Evolutionary conservation across 2,888 invertebrate genomes (phyloP).

Genomic region (Halictus quadricinctus): DNA sequence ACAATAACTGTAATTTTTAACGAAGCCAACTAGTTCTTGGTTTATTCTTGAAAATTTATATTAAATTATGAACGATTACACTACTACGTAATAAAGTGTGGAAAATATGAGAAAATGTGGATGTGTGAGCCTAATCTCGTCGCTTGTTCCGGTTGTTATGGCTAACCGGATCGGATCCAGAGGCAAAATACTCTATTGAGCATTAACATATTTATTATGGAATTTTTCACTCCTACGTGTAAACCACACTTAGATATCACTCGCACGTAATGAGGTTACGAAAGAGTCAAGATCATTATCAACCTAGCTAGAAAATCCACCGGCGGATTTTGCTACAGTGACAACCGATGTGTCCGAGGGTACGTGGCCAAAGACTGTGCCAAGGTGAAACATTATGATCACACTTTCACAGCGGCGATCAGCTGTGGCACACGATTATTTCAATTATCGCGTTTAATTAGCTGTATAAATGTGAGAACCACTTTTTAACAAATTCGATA

Average conservation of each 20-base stretch:
- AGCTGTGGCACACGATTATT: background rate
- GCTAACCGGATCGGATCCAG: background rate
- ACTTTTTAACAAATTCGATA: background rate
- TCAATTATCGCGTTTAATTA: constrained; percentile 5
- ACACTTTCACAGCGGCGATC: constrained; percentile 36
- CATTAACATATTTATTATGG: constrained; percentile 9
- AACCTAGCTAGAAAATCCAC: constrained; percentile 22
- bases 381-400: constrained; percentile 41
- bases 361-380: constrained; percentile 44
- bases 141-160: background rate
- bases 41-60: too few relatives aligned
- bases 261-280: constrained; percentile 21
- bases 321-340: constrained; percentile 27
- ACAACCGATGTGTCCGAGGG: constrained; percentile 16
- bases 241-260: background rate
- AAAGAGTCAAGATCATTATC: constrained; percentile 39
- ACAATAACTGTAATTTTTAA: too few relatives aligned
- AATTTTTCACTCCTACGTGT: background rate
- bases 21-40: too few relatives aligned
- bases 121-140: background rate
- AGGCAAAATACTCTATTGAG: background rate
- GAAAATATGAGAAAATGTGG: too few relatives aligned
- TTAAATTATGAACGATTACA: too few relatives aligned
- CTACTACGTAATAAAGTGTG: too few relatives aligned
- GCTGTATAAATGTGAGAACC: background rate